phyloP scores from a whole-genome alignment of 2,113 vertebrate genomes.

The Nannospalax galili region DNA sequence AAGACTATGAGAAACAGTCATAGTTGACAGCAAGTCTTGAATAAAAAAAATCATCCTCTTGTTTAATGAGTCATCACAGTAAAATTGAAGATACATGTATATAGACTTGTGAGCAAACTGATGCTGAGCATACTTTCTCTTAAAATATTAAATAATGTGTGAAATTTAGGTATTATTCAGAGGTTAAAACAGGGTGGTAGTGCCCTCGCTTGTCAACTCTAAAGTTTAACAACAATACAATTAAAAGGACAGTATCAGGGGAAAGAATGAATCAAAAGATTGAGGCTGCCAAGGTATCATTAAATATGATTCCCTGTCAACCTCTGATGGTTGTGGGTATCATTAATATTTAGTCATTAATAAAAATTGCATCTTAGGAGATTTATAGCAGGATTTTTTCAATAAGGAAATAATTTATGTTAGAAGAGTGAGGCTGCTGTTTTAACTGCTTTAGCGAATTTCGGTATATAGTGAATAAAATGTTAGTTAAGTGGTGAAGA shows the following conservation, averaged over 20 bases:
- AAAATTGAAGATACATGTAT: not conserved
- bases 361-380: not conserved
- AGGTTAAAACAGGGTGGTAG: not conserved
- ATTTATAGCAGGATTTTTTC: not conserved
- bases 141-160: not conserved
- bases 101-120: not conserved
- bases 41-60: not conserved
- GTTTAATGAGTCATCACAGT: not conserved
- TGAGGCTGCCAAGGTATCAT: not conserved
- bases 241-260: not conserved
- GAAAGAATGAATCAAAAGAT: conserved; percentile 28
- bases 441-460: conserved; percentile 5
- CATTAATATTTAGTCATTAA: not conserved
- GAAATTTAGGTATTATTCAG: not conserved
- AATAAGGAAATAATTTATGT: conserved; percentile 19
- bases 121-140: not conserved
- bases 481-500: not conserved
- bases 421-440: not conserved
- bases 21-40: not conserved
- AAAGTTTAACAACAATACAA: not conserved
- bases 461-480: not conserved
- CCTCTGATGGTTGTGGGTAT: not conserved
- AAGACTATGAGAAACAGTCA: not conserved
- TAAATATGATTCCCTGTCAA: conserved; percentile 21
- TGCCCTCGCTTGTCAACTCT: not conserved